Base-by-base conservation (phyloP, 1,140 invertebrate genomes). In the Listronotus oregonensis region DNA sequence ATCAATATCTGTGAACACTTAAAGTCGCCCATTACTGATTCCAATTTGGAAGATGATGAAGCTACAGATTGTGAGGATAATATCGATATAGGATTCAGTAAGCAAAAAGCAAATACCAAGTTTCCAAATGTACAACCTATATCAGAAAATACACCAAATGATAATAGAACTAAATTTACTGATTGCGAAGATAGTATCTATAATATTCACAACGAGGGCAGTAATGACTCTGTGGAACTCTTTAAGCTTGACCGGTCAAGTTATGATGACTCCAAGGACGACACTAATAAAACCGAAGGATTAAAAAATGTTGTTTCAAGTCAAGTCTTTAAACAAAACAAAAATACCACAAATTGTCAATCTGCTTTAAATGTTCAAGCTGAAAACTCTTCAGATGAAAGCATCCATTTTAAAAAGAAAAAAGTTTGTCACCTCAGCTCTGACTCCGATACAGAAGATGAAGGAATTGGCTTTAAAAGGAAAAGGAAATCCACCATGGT, bases 401-500 rank as follows among this genome's bases (percentile, higher is more conserved):
- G 40, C 34, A 47, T 50, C n/a, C 17, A 18, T n/a, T 50, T 50
- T n/a, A 39, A 59, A 40, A 59, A 46, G 32, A 47, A 59, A 6
- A 27, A 15, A 42, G n/a, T 40, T 34, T 31, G 32, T 37, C 15
- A 37, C 5, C 21, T 60, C 7, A 11, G 11, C 32, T 47, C 52
- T 8, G 17, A n/a, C 27, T 54, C 61, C 15, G 52, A 64, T 5
- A 56, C 62, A 14, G 7, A 18, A 6, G 44, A 57, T 17, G 54
- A 56, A 18, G 52, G 50, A 15, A 40, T 49, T 56, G 46, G 11
- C 8, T 32, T 40, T 39, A 51, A 39, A 42, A 15, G 49, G 17
- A 50, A 6, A 17, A 43, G 31, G 52, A 67, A 63, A 62, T 63
- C 37, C 50, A 5, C n/a, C 6, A 63, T 18, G 43, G 47, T 64